Conservation (phyloP, 2,797 vertebrate species). For the Leptodactylus fallax region DNA sequence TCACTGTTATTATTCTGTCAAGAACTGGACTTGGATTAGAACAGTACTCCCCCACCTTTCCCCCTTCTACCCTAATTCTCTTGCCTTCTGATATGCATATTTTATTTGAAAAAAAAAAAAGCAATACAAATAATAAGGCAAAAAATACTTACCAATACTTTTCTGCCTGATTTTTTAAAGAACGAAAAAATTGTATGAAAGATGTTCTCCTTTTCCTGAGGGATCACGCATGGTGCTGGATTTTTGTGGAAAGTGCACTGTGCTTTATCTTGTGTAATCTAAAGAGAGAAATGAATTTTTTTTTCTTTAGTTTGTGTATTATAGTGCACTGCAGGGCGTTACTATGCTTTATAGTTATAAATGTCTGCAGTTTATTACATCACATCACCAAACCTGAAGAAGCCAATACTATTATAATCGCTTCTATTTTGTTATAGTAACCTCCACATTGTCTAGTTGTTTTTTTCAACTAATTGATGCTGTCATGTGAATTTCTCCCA, state of each 20-base stretch:
- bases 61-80: too few species aligned
- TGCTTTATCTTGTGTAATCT: constrained; percentile 89
- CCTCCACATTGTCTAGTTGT: background rate
- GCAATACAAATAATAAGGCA: too few species aligned
- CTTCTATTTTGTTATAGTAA: background rate
- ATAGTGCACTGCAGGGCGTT: too few species aligned
- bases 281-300: constrained; percentile 63
- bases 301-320: background rate
- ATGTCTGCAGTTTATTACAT: background rate
- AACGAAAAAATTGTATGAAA: constrained; percentile 98
- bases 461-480: background rate
- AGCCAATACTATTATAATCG: background rate
- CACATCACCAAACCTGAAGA: background rate
- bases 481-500: background rate
- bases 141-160: constrained; percentile 88
- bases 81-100: too few species aligned
- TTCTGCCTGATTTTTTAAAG: constrained; percentile 96
- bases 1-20: too few species aligned
- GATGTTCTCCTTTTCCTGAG: constrained; percentile 92
- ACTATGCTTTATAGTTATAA: background rate
- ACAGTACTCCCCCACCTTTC: too few species aligned
- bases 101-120: too few species aligned
- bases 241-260: constrained; percentile 90
- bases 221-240: constrained; percentile 88
- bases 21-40: too few species aligned